Conservation (phyloP, 2,888 invertebrate genomes). For the Hirtodrosophila trivittata region DNA sequence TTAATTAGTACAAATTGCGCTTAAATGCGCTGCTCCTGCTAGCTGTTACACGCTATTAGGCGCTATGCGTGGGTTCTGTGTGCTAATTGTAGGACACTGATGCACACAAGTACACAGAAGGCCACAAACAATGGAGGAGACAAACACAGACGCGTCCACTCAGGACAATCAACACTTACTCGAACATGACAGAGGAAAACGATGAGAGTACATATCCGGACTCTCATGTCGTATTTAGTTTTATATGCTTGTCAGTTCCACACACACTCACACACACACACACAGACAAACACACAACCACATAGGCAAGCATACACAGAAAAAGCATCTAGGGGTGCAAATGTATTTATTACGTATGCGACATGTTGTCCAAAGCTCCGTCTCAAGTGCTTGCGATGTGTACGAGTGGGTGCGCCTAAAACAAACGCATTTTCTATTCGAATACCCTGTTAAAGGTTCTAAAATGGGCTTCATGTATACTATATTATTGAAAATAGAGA, state of each 20-base stretch:
- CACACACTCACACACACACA: slow-evolving; percentile 9
- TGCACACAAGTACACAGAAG: slow-evolving; percentile 7
- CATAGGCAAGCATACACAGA: slow-evolving; percentile 1
- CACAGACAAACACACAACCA: slow-evolving; percentile 4
- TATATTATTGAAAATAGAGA: too few relatives aligned
- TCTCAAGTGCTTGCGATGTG: slow-evolving; percentile 42
- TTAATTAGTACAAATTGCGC: slow-evolving; percentile 73
- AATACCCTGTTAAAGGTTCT: not conserved
- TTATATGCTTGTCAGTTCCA: slow-evolving; percentile 65
- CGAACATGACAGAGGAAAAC: slow-evolving; percentile 11
- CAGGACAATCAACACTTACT: slow-evolving; percentile 43
- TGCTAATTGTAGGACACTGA: slow-evolving; percentile 51
- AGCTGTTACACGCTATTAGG: slow-evolving; percentile 40
- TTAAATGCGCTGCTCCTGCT: slow-evolving; percentile 40
- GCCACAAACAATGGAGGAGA: slow-evolving; percentile 8
- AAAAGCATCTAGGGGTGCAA: slow-evolving; percentile 21
- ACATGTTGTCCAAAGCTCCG: slow-evolving; percentile 38
- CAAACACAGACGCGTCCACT: slow-evolving; percentile 40
- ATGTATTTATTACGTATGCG: slow-evolving; percentile 68
- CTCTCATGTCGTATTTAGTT: slow-evolving; percentile 63
- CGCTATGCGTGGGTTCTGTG: slow-evolving; percentile 33
- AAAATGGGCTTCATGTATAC: too few relatives aligned
- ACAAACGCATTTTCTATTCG: slow-evolving; percentile 6
- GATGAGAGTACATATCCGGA: slow-evolving; percentile 23
- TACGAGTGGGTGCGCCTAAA: slow-evolving; percentile 6